These are phyloP conservation scores for Cephus pulcher DNA, from an alignment of 2,888 invertebrate species.

Conservation along the genomic window DNA sequence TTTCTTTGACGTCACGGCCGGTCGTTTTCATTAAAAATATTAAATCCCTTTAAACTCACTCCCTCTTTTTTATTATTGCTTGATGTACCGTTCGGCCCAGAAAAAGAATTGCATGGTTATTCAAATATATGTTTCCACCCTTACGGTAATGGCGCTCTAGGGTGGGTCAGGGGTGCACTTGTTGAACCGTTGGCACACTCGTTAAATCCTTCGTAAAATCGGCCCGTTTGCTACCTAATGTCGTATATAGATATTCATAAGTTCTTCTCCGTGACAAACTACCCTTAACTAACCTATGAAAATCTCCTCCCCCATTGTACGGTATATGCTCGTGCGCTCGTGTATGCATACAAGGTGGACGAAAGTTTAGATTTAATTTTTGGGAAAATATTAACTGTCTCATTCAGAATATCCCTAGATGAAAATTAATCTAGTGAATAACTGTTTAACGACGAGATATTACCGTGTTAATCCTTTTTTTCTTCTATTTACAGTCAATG, in stretches of 20 bases:
- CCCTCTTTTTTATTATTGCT: slow-evolving; percentile 8
- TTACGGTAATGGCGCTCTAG: background rate
- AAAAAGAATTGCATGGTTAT: slow-evolving; percentile 26
- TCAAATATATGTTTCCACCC: slow-evolving; percentile 21
- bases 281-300: background rate
- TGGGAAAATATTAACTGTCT: background rate
- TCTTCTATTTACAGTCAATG: background rate
- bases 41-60: background rate
- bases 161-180: slow-evolving; percentile 17
- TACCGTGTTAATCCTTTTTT: background rate
- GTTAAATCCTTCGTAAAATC: slow-evolving; percentile 25
- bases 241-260: slow-evolving; percentile 29
- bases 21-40: background rate
- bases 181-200: slow-evolving; percentile 27
- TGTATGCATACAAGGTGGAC: background rate
- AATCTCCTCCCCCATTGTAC: background rate
- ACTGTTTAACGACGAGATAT: background rate
- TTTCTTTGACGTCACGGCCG: background rate
- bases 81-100: slow-evolving; percentile 27
- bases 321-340: background rate
- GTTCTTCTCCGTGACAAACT: slow-evolving; percentile 23
- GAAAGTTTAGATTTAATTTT: background rate
- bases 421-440: background rate
- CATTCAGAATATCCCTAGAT: background rate
- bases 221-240: slow-evolving; percentile 38